Percentiles rank a stretch among this genome's conserved stretches.
Conservation (phyloP, 2,797 vertebrate genomes). For the Australoheros facetus region DNA sequence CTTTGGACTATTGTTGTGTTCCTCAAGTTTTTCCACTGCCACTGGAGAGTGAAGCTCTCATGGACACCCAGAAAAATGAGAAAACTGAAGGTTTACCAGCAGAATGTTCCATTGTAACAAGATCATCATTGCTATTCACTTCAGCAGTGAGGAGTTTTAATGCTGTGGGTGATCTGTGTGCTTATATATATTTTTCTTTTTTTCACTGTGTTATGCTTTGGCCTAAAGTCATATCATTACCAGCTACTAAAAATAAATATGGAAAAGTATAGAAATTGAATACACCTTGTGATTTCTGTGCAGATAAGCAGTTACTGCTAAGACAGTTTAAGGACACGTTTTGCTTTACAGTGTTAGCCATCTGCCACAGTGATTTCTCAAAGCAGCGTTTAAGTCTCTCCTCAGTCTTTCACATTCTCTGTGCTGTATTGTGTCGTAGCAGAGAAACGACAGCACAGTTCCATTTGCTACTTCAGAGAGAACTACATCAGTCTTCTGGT, state of each 20-base stretch:
- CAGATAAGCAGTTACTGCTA: conserved; percentile 20
- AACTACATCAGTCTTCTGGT: conserved; percentile 62
- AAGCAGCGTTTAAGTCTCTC: conserved; percentile 36
- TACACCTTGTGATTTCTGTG: conserved; percentile 20
- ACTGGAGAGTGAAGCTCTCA: neutral
- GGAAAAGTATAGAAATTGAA: neutral
- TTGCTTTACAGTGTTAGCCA: conserved; percentile 39
- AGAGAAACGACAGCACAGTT: conserved; percentile 54
- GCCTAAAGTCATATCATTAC: conserved; percentile 12
- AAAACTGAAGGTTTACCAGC: neutral
- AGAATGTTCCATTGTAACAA: neutral
- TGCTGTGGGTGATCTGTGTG: neutral
- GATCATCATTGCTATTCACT: neutral
- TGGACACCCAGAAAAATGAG: fast-evolving
- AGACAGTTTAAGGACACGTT: conserved; percentile 30
- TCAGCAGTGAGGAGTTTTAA: neutral
- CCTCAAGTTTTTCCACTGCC: neutral
- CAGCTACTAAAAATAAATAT: conserved; percentile 25
- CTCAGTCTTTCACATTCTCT: conserved; percentile 30
- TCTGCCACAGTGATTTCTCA: conserved; percentile 44
- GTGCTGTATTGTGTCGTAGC: conserved; percentile 47
- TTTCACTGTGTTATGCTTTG: neutral
- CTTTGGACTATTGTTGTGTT: neutral
- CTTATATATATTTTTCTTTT: neutral
- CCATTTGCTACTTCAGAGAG: conserved; percentile 66